Evolutionary conservation across 2,113 vertebrate genomes (phyloP).

Genomic region (Equus quagga): DNA sequence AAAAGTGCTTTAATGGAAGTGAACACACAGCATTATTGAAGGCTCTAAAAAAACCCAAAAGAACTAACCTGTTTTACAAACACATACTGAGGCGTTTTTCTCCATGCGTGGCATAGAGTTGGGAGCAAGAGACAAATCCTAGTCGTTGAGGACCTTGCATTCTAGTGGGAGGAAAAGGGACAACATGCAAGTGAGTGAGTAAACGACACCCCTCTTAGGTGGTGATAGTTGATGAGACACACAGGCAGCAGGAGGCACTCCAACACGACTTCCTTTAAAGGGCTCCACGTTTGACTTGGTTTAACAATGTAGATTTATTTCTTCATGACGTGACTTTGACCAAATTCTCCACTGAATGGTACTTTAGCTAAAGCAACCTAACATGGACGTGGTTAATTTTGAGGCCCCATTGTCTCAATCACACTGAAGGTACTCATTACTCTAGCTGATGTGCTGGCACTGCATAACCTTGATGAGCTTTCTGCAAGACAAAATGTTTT

Average conservation of each 20-base stretch:
- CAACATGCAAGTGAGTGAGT: accelerated
- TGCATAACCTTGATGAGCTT: accelerated
- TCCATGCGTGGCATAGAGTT: neutral
- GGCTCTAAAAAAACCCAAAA: neutral
- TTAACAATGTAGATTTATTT: neutral
- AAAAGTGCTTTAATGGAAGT: neutral
- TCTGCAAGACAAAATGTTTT: neutral
- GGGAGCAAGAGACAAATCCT: neutral
- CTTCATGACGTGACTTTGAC: neutral
- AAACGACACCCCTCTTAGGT: too few relatives aligned
- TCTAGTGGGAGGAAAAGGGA: too few relatives aligned
- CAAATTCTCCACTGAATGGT: neutral
- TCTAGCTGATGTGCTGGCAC: too few relatives aligned
- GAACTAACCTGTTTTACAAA: too few relatives aligned
- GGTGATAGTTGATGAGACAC: neutral
- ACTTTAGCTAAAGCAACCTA: neutral
- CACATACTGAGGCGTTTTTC: neutral
- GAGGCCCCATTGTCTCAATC: accelerated
- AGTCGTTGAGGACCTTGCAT: accelerated
- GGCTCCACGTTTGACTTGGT: too few relatives aligned
- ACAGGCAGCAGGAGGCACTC: accelerated
- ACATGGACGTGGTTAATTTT: accelerated
- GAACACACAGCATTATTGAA: accelerated
- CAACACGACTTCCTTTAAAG: too few relatives aligned
- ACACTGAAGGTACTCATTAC: accelerated